These are phyloP conservation scores for Siniperca scherzeri DNA, from an alignment of 2,797 vertebrate genomes.

Conservation along the genomic window DNA sequence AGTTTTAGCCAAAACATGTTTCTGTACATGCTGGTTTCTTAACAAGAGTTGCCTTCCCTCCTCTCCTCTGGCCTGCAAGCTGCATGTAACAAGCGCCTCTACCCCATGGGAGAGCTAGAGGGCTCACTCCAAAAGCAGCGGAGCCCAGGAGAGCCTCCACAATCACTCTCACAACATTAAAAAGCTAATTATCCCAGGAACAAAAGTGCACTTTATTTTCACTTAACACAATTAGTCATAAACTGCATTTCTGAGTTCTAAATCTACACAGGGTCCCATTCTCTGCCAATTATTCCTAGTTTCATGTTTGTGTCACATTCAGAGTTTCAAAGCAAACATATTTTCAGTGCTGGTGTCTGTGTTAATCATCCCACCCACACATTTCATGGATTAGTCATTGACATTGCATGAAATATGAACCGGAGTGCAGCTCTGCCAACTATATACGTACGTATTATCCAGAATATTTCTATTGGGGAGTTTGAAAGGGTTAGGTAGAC, in stretches of 20 bases:
- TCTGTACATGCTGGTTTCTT: conserved; percentile 33
- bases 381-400: conserved; percentile 88
- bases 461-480: conserved; percentile 81
- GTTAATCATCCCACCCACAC: conserved; percentile 89
- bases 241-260: conserved; percentile 86
- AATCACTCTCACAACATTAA: conserved; percentile 83
- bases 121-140: conserved; percentile 81
- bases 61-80: conserved; percentile 62
- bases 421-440: conserved; percentile 82
- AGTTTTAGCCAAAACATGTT: conserved; percentile 40
- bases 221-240: conserved; percentile 91
- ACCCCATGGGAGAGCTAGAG: conserved; percentile 83
- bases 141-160: conserved; percentile 77
- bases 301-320: conserved; percentile 86
- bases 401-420: conserved; percentile 83
- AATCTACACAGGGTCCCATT: conserved; percentile 84
- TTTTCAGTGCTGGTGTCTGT: conserved; percentile 84
- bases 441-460: conserved; percentile 80
- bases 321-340: conserved; percentile 89
- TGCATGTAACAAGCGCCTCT: conserved; percentile 66
- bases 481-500: conserved; percentile 82
- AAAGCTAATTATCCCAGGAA: conserved; percentile 88
- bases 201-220: conserved; percentile 90
- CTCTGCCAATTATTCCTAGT: conserved; percentile 89
- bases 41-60: conserved; percentile 48